Base-by-base conservation (phyloP, 2,113 vertebrate genomes). In the Urocitellus parryii region DNA sequence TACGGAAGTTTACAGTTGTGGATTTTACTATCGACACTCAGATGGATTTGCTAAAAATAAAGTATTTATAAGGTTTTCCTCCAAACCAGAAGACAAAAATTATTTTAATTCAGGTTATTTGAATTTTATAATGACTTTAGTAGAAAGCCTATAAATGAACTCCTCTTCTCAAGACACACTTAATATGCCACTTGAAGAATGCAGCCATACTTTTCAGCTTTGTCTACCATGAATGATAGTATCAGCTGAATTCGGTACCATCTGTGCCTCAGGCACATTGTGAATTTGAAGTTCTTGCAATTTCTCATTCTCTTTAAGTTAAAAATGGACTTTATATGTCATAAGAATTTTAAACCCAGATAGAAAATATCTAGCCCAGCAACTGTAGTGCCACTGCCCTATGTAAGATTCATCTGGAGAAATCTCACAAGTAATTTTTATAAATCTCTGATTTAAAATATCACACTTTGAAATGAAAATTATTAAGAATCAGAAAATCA, bases 271-370 rank as follows among this genome's bases (percentile, higher is more conserved):
- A 37, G 97, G 97, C 96, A 91, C 45, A 42, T 11, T 51, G 63
- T 65, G 85, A 96, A 96, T 81, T 70, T 93, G 94, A 96, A 97
- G 73, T 88, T 61, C 91, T 95, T 95, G 93, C 95, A 97, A 95
- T 98, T 96, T 97, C 68, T 97, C 82, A 82, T 96, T 97, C 85
- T 96, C 78, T 97, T 96, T 81, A 88, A 95, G 94, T 96, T 96
- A 96, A 92, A 96, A 97, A 98, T 95, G 96, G 85, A 96, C 96
- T 95, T 97, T 73, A 96, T 96, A 88, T 96, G 97, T 96, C 95
- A 85, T 82, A 98, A 95, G 83, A 97, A 96, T 96, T 97, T 97
- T 73, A 96, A 95, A 92, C 80, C 58, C 82, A 34, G 29, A 79
- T 78, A 85, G 95, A 95, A 96, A 95, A 17, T 95, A 61, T 92